A percentile compares a stretch with the other conserved stretches of the same genome.
These are phyloP conservation scores for Mimachlamys varia DNA, from an alignment of 2,888 invertebrate genomes.

Conservation along the genomic window DNA sequence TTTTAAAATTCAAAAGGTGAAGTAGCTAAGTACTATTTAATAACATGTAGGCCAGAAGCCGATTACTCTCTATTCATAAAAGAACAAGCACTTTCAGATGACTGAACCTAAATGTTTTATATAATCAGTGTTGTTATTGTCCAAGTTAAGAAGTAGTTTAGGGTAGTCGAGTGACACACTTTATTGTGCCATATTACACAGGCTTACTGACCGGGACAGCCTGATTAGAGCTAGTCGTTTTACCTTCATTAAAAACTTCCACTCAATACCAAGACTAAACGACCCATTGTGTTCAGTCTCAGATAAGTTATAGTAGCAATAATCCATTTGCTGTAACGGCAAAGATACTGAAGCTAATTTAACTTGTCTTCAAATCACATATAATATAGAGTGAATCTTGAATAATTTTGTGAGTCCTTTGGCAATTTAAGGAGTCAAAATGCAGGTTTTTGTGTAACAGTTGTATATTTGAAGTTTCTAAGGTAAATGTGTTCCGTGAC, in stretches of 20 bases:
- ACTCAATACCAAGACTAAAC: neutral
- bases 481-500: too few relatives aligned
- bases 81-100: neutral
- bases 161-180: neutral
- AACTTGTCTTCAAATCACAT: too few relatives aligned
- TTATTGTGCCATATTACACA: neutral
- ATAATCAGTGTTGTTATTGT: neutral
- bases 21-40: neutral
- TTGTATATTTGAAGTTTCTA: too few relatives aligned
- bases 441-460: too few relatives aligned
- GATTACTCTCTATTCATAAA: neutral
- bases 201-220: neutral
- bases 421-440: too few relatives aligned
- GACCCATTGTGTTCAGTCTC: neutral
- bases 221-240: neutral
- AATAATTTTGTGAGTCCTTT: too few relatives aligned
- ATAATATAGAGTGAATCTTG: too few relatives aligned
- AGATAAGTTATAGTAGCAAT: too few relatives aligned
- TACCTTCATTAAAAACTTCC: neutral
- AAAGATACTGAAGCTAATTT: too few relatives aligned
- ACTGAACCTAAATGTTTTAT: neutral
- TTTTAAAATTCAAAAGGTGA: neutral
- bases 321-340: too few relatives aligned
- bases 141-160: neutral
- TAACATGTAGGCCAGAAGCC: neutral